Base-by-base conservation (phyloP, 2,797 vertebrate species). In the Pangasius mekongensis region DNA sequence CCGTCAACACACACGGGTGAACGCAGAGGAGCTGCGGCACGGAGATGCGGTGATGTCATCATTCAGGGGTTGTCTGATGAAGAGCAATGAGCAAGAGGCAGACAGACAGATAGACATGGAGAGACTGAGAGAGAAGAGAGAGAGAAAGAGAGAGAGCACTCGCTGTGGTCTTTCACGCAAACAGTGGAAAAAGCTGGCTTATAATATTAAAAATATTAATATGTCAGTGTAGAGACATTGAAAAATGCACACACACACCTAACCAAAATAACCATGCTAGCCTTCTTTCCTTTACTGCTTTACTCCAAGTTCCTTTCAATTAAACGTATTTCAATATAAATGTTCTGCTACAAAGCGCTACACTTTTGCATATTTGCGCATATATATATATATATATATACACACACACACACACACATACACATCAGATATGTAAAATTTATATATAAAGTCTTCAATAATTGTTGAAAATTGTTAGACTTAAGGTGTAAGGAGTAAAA, bases 21-120 rank as follows among this genome's bases (percentile, higher is more conserved):
- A 87, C 14, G 13, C 83, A 49, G 14, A 83, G 43, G 43, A 58
- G 36, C 89, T 82, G 64, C 20, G 69, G 74, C 16, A 49, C 43
- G 81, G 54, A n/a, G 84, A 60, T 71, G 47, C 2, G 0, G 47
- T 80, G 87, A 89, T 86, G 81, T 89, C 71, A 87, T 52, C n/a
- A 1, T 6, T 22, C 27, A 47, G 43, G 7, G 14, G 39, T 8
- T n/a, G 58, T 66, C 36, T 30, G 27, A 66, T 66, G 14, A 49
- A 80, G 39, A 49, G 33, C 49, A 3, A 58, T 22, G 60, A 24
- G 16, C 20, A 0, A 81, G 36, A 77, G 60, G 22, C 8, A 36
- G 43, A 43, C 43, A 43, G 60, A n/a, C 13, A 36, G 60, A n/a
- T 7, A 36, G 69, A 82, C 22, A 67, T 47, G 18, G 10, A 30